Percentiles rank a stretch among this genome's conserved stretches.
These are phyloP conservation scores for Sminthurides bifidus DNA, from an alignment of 1,140 invertebrate genomes.

Conservation along the genomic window DNA sequence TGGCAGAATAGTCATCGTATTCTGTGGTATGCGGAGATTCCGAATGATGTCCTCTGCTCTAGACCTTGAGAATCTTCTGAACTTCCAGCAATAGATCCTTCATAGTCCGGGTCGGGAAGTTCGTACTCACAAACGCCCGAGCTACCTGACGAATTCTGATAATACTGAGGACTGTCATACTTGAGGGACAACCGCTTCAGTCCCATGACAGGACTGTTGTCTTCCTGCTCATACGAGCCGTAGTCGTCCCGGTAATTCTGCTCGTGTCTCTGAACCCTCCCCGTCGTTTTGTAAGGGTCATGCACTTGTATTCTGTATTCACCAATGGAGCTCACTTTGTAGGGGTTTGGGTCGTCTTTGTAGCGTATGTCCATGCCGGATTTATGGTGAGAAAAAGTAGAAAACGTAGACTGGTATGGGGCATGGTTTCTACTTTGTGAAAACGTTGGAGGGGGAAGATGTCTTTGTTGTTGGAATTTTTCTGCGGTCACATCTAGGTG, in stretches of 20 bases:
- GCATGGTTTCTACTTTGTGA: not conserved
- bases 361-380: conserved; percentile 14
- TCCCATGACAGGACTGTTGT: not conserved
- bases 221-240: not conserved
- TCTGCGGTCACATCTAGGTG: conserved; percentile 17
- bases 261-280: not conserved
- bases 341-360: conserved; percentile 31
- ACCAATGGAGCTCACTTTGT: conserved; percentile 29
- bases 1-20: conserved; percentile 19
- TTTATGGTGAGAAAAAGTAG: conserved; percentile 11
- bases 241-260: not conserved
- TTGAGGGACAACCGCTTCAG: not conserved
- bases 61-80: conserved; percentile 24
- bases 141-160: conserved; percentile 4
- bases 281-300: conserved; percentile 19
- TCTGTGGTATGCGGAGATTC: not conserved
- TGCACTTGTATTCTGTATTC: conserved; percentile 27
- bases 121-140: conserved; percentile 18
- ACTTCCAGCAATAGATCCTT: conserved; percentile 17
- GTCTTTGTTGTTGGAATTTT: not conserved
- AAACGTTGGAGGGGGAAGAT: not conserved
- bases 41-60: too few relatives aligned
- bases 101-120: conserved; percentile 29
- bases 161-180: conserved; percentile 5
- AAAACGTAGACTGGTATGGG: conserved; percentile 5